These are phyloP conservation scores for Branchinecta sandiegonensis DNA, from an alignment of 2,888 invertebrate species.

Conservation along the genomic window DNA sequence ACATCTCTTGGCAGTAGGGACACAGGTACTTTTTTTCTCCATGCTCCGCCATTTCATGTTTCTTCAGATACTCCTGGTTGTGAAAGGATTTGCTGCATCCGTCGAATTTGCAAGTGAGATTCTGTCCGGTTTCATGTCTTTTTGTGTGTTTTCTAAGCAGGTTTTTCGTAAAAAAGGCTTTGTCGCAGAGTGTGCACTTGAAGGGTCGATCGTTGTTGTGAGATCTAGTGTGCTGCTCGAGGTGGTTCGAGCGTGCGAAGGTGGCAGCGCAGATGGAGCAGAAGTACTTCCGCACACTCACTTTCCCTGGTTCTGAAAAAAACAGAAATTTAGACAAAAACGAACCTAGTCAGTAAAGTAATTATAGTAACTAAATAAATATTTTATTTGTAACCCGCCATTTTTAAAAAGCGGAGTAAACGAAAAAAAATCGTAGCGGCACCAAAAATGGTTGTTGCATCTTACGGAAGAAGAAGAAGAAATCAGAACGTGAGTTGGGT, in stretches of 20 bases:
- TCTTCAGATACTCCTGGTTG: background rate
- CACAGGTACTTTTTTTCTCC: background rate
- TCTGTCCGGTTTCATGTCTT: background rate
- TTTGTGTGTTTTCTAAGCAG: background rate
- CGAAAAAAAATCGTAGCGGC: too few species aligned
- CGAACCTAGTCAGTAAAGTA: too few species aligned
- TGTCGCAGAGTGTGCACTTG: background rate
- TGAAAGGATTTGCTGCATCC: background rate
- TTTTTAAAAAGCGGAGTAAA: too few species aligned
- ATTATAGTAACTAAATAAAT: too few species aligned
- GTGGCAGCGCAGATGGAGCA: too few species aligned
- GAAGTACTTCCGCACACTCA: too few species aligned
- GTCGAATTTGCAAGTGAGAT: background rate
- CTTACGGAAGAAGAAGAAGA: too few species aligned
- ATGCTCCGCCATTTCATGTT: background rate
- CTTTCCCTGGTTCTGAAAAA: too few species aligned
- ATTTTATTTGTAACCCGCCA: too few species aligned
- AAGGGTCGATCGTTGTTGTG: background rate
- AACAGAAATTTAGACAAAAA: too few species aligned
- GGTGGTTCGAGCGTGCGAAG: background rate
- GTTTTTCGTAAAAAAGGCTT: background rate
- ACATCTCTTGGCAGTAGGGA: slow-evolving; percentile 13
- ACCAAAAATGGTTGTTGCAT: too few species aligned
- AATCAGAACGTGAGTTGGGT: too few species aligned
- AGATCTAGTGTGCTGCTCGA: background rate